Evolutionary conservation across 2,888 invertebrate species (phyloP).

Genomic region (Ypsolopha scabrella): DNA sequence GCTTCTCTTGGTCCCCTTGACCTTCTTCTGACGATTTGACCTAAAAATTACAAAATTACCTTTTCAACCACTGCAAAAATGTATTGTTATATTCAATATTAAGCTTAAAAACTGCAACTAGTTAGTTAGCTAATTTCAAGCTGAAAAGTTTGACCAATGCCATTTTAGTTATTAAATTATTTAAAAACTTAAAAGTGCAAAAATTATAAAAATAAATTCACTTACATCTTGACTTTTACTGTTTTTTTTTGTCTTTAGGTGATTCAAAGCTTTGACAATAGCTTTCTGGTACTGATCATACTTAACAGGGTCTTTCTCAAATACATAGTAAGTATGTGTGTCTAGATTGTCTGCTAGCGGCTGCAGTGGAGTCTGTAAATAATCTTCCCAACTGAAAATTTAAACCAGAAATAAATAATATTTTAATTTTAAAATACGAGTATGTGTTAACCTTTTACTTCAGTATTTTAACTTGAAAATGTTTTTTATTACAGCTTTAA

Average conservation of each 20-base stretch:
- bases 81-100: not conserved
- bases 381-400: conserved; percentile 87
- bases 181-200: too few relatives aligned
- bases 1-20: not conserved
- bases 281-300: conserved; percentile 91
- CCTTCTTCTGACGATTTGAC: not conserved
- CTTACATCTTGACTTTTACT: not conserved
- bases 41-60: not conserved
- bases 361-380: conserved; percentile 90
- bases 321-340: conserved; percentile 95
- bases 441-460: too few relatives aligned
- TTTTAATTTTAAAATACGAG: too few relatives aligned
- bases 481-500: too few relatives aligned
- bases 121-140: too few relatives aligned
- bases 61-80: too few relatives aligned
- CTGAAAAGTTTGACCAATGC: too few relatives aligned
- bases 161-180: too few relatives aligned
- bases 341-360: conserved; percentile 97
- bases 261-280: conserved; percentile 76
- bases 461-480: too few relatives aligned
- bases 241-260: conserved; percentile 19
- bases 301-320: conserved; percentile 97
- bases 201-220: not conserved
- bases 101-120: not conserved
- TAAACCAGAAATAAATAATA: too few relatives aligned